Conservation (phyloP, 1,140 invertebrate genomes). For the Sminthurides bifidus region DNA sequence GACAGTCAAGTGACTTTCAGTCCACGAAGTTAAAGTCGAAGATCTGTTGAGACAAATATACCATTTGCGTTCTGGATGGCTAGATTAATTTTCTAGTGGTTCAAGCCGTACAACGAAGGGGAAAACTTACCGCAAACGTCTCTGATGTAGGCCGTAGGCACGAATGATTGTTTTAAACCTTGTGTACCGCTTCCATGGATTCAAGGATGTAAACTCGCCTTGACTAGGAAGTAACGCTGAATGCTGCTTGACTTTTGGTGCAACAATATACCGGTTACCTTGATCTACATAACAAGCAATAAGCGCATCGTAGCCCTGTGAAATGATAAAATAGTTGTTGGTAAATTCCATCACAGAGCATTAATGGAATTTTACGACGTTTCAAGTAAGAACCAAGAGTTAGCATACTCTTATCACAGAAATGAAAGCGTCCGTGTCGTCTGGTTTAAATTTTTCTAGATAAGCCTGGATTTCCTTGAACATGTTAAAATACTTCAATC, state of each 20-base stretch:
- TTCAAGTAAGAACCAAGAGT: too few relatives aligned
- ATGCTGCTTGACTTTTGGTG: not conserved
- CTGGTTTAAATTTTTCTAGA: conserved; percentile 40
- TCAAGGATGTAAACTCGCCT: not conserved
- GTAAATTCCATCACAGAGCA: not conserved
- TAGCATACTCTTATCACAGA: conserved; percentile 44
- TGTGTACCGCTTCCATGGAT: conserved; percentile 24
- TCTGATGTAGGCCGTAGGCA: conserved; percentile 21
- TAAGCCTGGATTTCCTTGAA: conserved; percentile 13
- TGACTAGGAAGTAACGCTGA: too few relatives aligned
- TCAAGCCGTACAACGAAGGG: not conserved
- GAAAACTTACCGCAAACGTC: conserved; percentile 16
- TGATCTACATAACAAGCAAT: conserved; percentile 14
- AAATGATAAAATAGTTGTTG: too few relatives aligned
- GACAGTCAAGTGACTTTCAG: conserved; percentile 22
- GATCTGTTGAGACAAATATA: conserved; percentile 13
- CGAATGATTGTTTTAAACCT: conserved; percentile 12
- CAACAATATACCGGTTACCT: conserved; percentile 12
- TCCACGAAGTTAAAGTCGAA: conserved; percentile 20
- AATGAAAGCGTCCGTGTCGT: conserved; percentile 61
- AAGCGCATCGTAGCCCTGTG: conserved; percentile 25
- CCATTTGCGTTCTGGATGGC: not conserved
- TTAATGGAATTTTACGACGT: too few relatives aligned
- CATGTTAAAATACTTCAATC: conserved; percentile 30
- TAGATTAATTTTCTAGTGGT: too few relatives aligned